Percentiles rank a stretch among this genome's conserved stretches.
These are phyloP conservation scores for Cantharis lateralis DNA, from an alignment of 2,888 invertebrate genomes.

Conservation along the genomic window DNA sequence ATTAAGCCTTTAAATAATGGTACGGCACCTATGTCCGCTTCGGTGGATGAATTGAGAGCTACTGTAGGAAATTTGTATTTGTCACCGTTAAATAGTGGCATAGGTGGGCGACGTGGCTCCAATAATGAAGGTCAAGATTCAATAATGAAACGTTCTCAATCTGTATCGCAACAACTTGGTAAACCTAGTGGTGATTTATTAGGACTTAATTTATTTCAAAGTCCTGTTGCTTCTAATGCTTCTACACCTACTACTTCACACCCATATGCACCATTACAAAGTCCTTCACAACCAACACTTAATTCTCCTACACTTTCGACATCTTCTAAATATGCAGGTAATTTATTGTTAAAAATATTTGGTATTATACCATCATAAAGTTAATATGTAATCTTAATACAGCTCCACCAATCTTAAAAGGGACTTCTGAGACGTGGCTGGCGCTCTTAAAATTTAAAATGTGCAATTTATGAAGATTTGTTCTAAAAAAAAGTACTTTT, in stretches of 20 bases:
- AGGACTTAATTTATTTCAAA: conserved; percentile 77
- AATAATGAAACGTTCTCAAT: conserved; percentile 72
- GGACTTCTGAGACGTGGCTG: too few relatives aligned
- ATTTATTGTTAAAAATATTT: background rate
- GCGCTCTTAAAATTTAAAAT: too few relatives aligned
- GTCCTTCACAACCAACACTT: conserved; percentile 70
- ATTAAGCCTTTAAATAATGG: conserved; percentile 94
- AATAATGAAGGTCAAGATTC: conserved; percentile 68
- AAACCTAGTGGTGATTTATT: conserved; percentile 80
- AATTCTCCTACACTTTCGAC: conserved; percentile 68
- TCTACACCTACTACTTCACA: conserved; percentile 64
- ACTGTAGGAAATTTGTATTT: conserved; percentile 89
- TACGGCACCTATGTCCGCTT: conserved; percentile 88
- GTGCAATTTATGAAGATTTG: too few relatives aligned
- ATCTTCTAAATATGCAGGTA: conserved; percentile 60
- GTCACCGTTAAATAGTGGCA: conserved; percentile 69
- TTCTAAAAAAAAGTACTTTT: too few relatives aligned
- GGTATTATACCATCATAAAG: too few relatives aligned
- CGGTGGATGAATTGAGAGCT: conserved; percentile 90
- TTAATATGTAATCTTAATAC: too few relatives aligned
- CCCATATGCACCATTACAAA: conserved; percentile 82
- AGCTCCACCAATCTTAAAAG: too few relatives aligned
- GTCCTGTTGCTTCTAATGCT: conserved; percentile 83
- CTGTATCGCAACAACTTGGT: conserved; percentile 76
- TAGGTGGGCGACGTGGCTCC: conserved; percentile 70